Evolutionary conservation across 1,140 invertebrate species (phyloP).

Genomic region (Drosophila sulfurigaster): DNA sequence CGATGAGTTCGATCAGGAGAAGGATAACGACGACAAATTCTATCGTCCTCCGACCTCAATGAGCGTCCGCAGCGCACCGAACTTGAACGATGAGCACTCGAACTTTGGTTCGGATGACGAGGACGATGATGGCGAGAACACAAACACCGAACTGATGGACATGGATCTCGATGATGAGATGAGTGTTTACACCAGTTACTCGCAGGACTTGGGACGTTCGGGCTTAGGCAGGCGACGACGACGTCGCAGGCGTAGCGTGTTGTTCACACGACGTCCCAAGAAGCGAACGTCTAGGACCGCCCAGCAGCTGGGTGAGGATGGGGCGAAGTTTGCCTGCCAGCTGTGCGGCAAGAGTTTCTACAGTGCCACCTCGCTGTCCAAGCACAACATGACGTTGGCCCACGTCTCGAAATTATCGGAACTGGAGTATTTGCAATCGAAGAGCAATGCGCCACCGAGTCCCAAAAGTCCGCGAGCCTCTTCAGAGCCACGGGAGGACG

Average conservation of each 20-base stretch:
- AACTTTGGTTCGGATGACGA: conserved; percentile 70
- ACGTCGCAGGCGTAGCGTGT: conserved; percentile 63
- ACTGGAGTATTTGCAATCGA: conserved; percentile 85
- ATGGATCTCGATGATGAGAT: conserved; percentile 84
- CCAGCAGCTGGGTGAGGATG: conserved; percentile 33
- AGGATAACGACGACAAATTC: conserved; percentile 56
- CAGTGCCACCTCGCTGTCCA: conserved; percentile 84
- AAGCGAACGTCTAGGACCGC: conserved; percentile 32
- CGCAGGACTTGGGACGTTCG: conserved; percentile 67
- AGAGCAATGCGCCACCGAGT: conserved; percentile 57
- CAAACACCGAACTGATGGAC: conserved; percentile 83
- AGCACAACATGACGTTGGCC: conserved; percentile 86
- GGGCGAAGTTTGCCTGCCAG: conserved; percentile 79
- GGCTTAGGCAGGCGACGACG: conserved; percentile 57
- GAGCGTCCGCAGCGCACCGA: conserved; percentile 81
- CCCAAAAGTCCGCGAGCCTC: background rate
- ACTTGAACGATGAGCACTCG: conserved; percentile 78
- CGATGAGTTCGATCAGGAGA: conserved; percentile 76
- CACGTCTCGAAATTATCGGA: conserved; percentile 86
- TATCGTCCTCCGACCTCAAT: conserved; percentile 78
- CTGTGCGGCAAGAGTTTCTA: conserved; percentile 86
- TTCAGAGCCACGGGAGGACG: no score
- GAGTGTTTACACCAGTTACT: conserved; percentile 83
- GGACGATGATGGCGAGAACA: conserved; percentile 72
- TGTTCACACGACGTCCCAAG: conserved; percentile 72